phyloP scores from a whole-genome alignment of 2,888 invertebrate genomes.

The Agonopterix subpropinquella region DNA sequence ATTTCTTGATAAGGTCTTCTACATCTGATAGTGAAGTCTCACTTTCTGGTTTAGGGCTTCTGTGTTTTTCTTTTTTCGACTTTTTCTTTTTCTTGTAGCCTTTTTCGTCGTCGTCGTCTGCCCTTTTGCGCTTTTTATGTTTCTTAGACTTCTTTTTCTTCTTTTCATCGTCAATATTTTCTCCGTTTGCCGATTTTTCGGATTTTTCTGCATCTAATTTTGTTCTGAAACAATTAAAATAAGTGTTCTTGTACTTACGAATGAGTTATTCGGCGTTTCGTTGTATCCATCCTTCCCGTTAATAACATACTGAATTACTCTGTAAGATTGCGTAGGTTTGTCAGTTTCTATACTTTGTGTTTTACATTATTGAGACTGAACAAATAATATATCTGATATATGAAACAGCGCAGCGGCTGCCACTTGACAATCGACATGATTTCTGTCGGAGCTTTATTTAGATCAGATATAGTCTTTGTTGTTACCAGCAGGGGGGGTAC shows the following conservation, averaged over 20 bases:
- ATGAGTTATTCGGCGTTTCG: conserved; percentile 11
- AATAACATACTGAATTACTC: conserved; percentile 36
- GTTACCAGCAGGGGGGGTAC: background rate
- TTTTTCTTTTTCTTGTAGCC: conserved; percentile 75
- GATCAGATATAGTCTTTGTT: background rate
- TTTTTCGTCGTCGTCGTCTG: conserved; percentile 66
- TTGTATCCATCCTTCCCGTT: conserved; percentile 23
- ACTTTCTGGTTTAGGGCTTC: conserved; percentile 53
- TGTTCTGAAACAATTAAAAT: conserved; percentile 31
- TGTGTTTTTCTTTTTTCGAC: conserved; percentile 73
- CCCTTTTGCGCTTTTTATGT: conserved; percentile 82
- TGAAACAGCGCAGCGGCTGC: background rate
- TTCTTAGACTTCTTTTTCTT: conserved; percentile 76
- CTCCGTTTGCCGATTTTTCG: conserved; percentile 34
- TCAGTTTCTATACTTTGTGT: conserved; percentile 7
- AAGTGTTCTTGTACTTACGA: conserved; percentile 37
- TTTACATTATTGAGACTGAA: background rate
- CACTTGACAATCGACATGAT: background rate
- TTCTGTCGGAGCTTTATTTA: background rate
- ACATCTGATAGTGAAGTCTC: conserved; percentile 60
- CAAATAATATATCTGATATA: background rate
- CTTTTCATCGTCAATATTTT: conserved; percentile 49
- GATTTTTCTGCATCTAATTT: conserved; percentile 30
- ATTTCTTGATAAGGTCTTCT: conserved; percentile 56
- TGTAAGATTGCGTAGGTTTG: conserved; percentile 31